Percentiles rank a stretch among this genome's conserved stretches.
phyloP scores from a whole-genome alignment of 2,888 invertebrate species.

The Clanis bilineata region DNA sequence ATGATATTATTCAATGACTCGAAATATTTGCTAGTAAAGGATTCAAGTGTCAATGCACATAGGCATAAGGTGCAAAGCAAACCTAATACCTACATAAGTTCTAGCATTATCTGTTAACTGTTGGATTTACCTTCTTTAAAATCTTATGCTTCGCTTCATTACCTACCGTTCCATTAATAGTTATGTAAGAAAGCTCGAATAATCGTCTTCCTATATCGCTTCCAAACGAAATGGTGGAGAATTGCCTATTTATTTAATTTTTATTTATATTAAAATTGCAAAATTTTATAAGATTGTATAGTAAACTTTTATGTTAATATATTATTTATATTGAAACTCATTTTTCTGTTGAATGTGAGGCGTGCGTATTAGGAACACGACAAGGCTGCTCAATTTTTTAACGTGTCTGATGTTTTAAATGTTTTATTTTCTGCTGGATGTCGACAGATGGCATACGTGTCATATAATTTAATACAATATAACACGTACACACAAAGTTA shows the following conservation, averaged over 20 bases:
- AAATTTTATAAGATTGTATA: slow-evolving; percentile 12
- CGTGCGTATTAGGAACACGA: slow-evolving; percentile 16
- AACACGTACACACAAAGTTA: too few relatives aligned
- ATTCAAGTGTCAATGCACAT: neutral
- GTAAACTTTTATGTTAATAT: slow-evolving; percentile 15
- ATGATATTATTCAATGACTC: neutral
- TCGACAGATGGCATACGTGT: neutral
- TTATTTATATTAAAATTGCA: slow-evolving; percentile 19
- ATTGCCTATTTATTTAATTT: slow-evolving; percentile 18
- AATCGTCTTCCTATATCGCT: slow-evolving; percentile 20
- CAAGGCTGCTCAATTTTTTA: slow-evolving; percentile 23
- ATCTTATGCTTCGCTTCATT: slow-evolving; percentile 16
- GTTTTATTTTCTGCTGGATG: neutral
- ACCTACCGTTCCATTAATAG: slow-evolving; percentile 2
- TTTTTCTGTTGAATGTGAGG: slow-evolving; percentile 12
- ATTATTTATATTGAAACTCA: slow-evolving; percentile 17
- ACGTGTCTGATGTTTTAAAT: neutral
- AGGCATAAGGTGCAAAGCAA: neutral
- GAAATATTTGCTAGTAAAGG: neutral
- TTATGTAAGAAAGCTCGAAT: slow-evolving; percentile 11
- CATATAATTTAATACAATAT: neutral
- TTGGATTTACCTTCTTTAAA: slow-evolving; percentile 11
- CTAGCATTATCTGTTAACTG: slow-evolving; percentile 15
- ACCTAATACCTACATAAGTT: neutral
- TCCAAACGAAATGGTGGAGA: slow-evolving; percentile 19